These are phyloP conservation scores for Spilogale gracilis DNA, from an alignment of 2,113 vertebrate genomes.

Conservation along the genomic window DNA sequence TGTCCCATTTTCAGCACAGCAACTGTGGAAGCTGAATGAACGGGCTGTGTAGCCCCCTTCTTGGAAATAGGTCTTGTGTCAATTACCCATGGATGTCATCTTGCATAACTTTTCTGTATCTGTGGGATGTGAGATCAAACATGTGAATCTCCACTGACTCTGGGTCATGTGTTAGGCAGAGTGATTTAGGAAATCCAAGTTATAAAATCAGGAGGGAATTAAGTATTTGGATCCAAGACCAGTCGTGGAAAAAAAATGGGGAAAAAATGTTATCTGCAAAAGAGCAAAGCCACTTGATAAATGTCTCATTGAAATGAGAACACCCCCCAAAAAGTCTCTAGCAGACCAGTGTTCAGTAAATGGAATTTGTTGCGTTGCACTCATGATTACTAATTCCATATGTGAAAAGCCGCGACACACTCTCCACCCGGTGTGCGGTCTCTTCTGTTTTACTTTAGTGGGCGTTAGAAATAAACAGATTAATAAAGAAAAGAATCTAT, in stretches of 20 bases:
- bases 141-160: background rate
- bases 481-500: background rate
- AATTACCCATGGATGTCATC: background rate
- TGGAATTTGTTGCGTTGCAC: fast-evolving
- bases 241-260: background rate
- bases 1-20: background rate
- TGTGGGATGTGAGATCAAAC: background rate
- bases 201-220: conserved; percentile 67
- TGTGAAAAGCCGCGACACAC: background rate
- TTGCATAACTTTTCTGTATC: background rate
- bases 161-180: background rate
- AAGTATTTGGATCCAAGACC: conserved; percentile 24
- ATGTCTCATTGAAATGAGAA: background rate
- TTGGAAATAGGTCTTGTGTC: background rate
- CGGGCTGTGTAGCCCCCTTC: background rate
- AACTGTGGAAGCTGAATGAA: background rate
- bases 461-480: background rate
- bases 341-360: background rate
- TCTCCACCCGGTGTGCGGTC: background rate
- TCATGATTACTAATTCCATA: background rate
- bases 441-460: background rate
- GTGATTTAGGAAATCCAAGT: conserved; percentile 27
- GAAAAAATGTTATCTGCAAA: background rate
- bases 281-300: conserved; percentile 11
- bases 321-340: background rate